Base-by-base conservation (phyloP, 2,888 invertebrate species). In the Rutpela maculata region DNA sequence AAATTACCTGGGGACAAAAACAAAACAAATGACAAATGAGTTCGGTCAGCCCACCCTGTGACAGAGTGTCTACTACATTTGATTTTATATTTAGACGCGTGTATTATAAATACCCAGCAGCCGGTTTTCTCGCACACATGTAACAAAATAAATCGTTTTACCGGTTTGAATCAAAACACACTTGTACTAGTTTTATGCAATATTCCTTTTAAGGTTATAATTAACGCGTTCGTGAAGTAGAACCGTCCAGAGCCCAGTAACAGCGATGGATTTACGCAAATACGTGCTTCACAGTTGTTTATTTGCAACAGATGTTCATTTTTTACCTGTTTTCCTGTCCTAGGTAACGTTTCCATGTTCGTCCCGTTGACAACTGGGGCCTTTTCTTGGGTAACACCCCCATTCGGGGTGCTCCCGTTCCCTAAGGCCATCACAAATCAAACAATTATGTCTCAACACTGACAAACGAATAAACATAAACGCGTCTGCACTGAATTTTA, bases 331-430 rank as follows among this genome's bases (percentile, higher is more conserved):
- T 92, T 92, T 81, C 91, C 92, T 78, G 91, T 89, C 81, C 92
- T 90, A 56, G 92, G 92, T 80, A 92, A 87, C 55, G 92, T 92
- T 88, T 92, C 92, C 89, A 92, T 92, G 87, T 92, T 92, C 80
- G 91, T 92, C 80, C 92, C 92, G 86, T 92, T 92, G 81, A 92
- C 92, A 75, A 92, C 92, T 78, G 92, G 92, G 76, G 92, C 92
- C 86, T 92, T 91, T 84, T 90, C 90, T 83, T 89, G 88, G 84
- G 88, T 86, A 84, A 89, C 89, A 86, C 88, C 89, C 85, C 89
- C 90, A 80, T 89, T 90, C 43, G 87, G 87, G 83, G 90, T 88
- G 83, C 87, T 88, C 83, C 90, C 90, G 83, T 90, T 90, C 63
- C 90, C 90, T 81, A 90, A 84, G 81, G 90, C 90, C 90, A 90